Percentiles rank a stretch among this genome's conserved stretches.
Conservation (phyloP, 2,888 invertebrate genomes). For the Nemoura dubitans region DNA sequence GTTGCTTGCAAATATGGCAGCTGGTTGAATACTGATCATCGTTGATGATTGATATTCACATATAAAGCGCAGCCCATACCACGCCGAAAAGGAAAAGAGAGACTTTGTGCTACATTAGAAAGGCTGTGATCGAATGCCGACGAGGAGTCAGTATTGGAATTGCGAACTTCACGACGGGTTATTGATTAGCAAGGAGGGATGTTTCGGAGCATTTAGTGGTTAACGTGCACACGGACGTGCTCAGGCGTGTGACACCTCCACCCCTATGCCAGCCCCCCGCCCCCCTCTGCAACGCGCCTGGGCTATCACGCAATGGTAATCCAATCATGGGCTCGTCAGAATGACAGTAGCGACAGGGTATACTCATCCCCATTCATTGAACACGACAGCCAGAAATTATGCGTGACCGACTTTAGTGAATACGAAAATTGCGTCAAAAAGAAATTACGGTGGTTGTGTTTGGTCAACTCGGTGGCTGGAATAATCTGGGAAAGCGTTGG, state of each 20-base stretch:
- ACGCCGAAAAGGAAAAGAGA: not conserved
- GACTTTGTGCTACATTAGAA: not conserved
- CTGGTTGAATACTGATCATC: too few species aligned
- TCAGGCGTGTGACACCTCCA: not conserved
- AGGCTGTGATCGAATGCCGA: not conserved
- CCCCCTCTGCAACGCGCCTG: not conserved
- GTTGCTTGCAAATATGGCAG: too few species aligned
- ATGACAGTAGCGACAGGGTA: not conserved
- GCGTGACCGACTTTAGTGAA: not conserved
- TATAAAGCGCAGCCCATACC: not conserved
- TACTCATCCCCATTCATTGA: not conserved
- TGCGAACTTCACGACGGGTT: not conserved
- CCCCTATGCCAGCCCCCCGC: not conserved
- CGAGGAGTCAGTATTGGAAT: not conserved
- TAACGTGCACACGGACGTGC: not conserved
- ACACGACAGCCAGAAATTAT: not conserved
- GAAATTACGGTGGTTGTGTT: not conserved
- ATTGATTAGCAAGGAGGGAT: constrained; percentile 7
- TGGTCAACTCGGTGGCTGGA: not conserved
- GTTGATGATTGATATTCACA: not conserved
- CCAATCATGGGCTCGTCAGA: not conserved
- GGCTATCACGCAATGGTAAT: not conserved
- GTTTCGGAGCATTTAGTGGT: not conserved
- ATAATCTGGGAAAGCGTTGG: not conserved
- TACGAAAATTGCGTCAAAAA: not conserved